Evolutionary conservation across 2,797 vertebrate genomes (phyloP), one percentile per base, ranked within the genome.

Genomic region (Jordanella pulchra): DNA sequence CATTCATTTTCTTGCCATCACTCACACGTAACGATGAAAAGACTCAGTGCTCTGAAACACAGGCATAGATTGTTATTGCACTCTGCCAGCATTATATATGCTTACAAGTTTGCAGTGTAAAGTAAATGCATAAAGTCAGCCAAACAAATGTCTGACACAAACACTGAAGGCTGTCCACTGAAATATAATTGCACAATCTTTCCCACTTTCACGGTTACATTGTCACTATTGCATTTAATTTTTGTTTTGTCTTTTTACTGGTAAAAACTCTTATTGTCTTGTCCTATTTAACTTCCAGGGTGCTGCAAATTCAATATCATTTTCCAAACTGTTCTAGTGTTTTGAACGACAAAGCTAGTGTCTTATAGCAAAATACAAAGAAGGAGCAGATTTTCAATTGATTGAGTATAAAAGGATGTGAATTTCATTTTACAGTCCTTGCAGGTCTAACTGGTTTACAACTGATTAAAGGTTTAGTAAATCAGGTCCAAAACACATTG

Each of bases 1-100:
- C 76, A 73, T 73, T 77, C 75, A 66, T 73, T 76, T 13, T 9
- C 67, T 53, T 3, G 32, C 48, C 82, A 76, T 85, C 80, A 86
- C 48, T 82, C 72, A 76, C 53, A 54, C 55, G 53, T 56, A 50
- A 54, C 39, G 14, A 67, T 1, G 47, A 67, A 53, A 44, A 56
- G 56, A 54, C 63, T 10, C 42, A 44, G 15, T 35, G 1, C 58
- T 66, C 25, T 39, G 12, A 44, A 66, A 67, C 74, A 71, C 50
- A 27, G 47, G 28, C 50, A 30, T 4, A 47, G 56, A 58, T 72
- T 82, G 54, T 76, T 77, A 78, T 77, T 76, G 56, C 83, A 71
- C 70, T 74, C 73, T 63, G 54, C 53, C 67, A 25, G 3, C 64
- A 73, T 72, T 63, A 55, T 61, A 18, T 44, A 68, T 69, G 48